Base-by-base conservation (phyloP, 1,140 invertebrate species). In the Lucilia cuprina region DNA sequence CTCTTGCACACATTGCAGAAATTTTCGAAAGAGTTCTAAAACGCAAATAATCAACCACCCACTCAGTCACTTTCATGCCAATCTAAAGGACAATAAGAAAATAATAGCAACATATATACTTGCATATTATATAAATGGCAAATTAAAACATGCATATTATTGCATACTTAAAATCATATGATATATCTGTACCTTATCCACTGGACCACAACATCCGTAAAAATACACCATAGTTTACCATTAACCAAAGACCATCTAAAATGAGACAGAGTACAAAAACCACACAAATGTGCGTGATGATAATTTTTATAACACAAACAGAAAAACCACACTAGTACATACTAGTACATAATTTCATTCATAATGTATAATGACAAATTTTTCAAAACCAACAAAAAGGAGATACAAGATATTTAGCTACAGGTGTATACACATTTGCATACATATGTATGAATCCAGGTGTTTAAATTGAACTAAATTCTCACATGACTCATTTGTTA, bases 241-340 rank as follows among this genome's bases (percentile, higher is more conserved):
- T 70, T 25, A 70, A 10, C 65, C 65, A n/a, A 21, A 70, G 50
- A n/a, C 55, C 55, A 60, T n/a, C 14, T 17, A 60, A 60, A 17
- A 17, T 17, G 14, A 60, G 14, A 60, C 14, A 60, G 12, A 17
- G 2, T n/a, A 60, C 13, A 60, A 60, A 60, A 60, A 60, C 13
- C 5, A 7, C 55, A 60, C 65, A 70, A 70, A 70, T 70, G 65
- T 70, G 65, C 65, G 65, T 70, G 65, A 70, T 70, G 8, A 21
- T 70, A 70, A 70, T 70, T 70, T 70, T 70, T 70, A n/a, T 70
- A 70, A 19, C 21, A 21, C 65, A 21, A 70, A 70, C 65, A 70
- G 21, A 70, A 70, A 19, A 7, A 17, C 49, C 5, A 65, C n/a
- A 65, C 13, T 30, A 30, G 41, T 5, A 41, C 41, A 41, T 41